Percentiles rank a stretch among this genome's conserved stretches.
Evolutionary conservation across 2,113 vertebrate species (phyloP).

Genomic region (Vulpes lagopus): DNA sequence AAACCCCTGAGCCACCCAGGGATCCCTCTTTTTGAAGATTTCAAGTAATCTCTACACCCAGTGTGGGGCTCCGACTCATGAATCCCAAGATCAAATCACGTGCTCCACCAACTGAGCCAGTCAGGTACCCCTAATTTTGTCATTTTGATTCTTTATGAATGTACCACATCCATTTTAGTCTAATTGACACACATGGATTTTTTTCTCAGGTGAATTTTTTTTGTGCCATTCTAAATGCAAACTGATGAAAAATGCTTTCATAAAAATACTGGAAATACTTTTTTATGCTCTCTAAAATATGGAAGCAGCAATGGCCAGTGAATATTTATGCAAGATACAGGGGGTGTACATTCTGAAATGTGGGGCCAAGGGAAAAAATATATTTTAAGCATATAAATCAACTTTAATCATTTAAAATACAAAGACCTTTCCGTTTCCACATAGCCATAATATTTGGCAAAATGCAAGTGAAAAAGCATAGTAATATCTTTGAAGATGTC

Average conservation of each 20-base stretch:
- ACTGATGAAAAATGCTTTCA: background rate
- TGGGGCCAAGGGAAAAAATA: background rate
- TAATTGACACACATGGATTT: background rate
- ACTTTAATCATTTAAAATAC: background rate
- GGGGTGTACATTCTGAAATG: background rate
- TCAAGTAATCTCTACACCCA: background rate
- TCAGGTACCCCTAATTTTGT: slow-evolving; percentile 59
- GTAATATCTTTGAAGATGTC: background rate
- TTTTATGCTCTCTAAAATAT: background rate
- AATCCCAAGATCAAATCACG: background rate
- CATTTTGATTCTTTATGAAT: slow-evolving; percentile 43
- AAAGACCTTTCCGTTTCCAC: background rate
- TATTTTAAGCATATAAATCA: background rate
- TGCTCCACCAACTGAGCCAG: background rate
- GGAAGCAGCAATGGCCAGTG: background rate
- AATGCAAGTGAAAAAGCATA: background rate
- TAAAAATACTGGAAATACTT: background rate
- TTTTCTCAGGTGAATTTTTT: slow-evolving; percentile 29
- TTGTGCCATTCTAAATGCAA: slow-evolving; percentile 9
- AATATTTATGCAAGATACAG: background rate
- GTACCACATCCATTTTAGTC: background rate
- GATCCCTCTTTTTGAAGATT: background rate
- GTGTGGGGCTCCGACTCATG: background rate
- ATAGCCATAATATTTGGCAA: background rate
- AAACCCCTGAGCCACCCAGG: too few species aligned